These are phyloP conservation scores for Globodera rostochiensis DNA, from an alignment of 1,140 invertebrate species.

Conservation along the genomic window DNA sequence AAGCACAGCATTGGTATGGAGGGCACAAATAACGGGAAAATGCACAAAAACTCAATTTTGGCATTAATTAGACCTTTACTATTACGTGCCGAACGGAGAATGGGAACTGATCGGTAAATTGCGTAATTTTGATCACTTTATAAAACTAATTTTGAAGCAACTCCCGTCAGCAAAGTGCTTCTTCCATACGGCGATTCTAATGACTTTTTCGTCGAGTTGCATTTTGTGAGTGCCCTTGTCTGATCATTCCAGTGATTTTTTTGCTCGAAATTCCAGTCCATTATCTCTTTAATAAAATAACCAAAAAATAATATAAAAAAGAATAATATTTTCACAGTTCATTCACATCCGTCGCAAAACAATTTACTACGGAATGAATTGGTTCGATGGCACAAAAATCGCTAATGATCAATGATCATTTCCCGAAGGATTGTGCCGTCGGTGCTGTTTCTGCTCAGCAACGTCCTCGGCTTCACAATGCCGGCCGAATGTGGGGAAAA, in stretches of 20 bases:
- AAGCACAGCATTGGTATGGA: constrained; percentile 32
- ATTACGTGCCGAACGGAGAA: constrained; percentile 69
- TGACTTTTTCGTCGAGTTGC: constrained; percentile 57
- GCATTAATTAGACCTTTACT: constrained; percentile 68
- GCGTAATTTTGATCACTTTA: constrained; percentile 9
- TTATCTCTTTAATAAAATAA: no score
- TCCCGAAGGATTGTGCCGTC: constrained; percentile 73
- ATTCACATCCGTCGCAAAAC: constrained; percentile 75
- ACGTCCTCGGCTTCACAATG: constrained; percentile 85
- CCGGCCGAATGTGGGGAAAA: constrained; percentile 88
- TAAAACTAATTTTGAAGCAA: constrained; percentile 42
- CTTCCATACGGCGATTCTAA: constrained; percentile 46
- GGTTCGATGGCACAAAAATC: constrained; percentile 67
- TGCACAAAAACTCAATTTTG: constrained; percentile 5
- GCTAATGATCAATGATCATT: not conserved
- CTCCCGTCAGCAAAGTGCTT: constrained; percentile 29
- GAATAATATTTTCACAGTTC: constrained; percentile 50
- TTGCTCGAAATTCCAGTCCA: not conserved
- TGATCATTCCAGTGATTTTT: not conserved
- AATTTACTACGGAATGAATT: constrained; percentile 88
- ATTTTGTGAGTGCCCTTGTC: constrained; percentile 33
- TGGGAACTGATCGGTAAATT: constrained; percentile 64
- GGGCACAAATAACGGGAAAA: no score
- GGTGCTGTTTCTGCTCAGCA: constrained; percentile 82
- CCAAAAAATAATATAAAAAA: no score